Conservation (phyloP, 2,888 invertebrate genomes). For the Salticus scenicus region DNA sequence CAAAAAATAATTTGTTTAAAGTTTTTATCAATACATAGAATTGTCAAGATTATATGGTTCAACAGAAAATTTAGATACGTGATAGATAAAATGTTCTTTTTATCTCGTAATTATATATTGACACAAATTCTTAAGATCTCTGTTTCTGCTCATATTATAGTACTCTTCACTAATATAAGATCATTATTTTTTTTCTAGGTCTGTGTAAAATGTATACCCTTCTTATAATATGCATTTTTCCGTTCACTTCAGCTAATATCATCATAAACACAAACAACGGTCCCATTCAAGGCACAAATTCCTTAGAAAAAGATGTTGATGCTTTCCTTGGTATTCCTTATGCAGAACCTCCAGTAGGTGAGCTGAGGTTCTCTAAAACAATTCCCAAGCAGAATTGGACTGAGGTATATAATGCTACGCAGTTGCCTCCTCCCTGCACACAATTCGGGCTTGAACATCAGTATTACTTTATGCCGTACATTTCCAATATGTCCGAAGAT, state of each 20-base stretch:
- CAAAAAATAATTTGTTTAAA: too few relatives aligned
- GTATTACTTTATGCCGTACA: not conserved
- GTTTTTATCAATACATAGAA: too few relatives aligned
- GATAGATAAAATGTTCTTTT: too few relatives aligned
- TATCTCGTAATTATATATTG: too few relatives aligned
- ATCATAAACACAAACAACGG: not conserved
- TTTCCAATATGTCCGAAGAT: conserved; percentile 36
- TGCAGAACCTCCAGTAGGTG: not conserved
- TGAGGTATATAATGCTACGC: not conserved
- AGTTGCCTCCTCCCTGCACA: not conserved
- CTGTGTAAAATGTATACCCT: not conserved
- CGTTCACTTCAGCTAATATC: not conserved
- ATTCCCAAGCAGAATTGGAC: not conserved
- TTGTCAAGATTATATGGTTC: too few relatives aligned
- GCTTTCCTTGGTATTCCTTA: conserved; percentile 11
- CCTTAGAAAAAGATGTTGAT: not conserved
- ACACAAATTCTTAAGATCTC: too few relatives aligned
- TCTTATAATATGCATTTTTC: not conserved
- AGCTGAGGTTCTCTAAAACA: not conserved
- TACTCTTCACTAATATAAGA: too few relatives aligned
- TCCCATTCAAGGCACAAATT: not conserved
- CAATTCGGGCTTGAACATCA: not conserved
- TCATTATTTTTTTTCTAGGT: too few relatives aligned
- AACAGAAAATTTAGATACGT: too few relatives aligned
- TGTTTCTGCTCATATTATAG: too few relatives aligned